A percentile compares a stretch with the other conserved stretches of the same genome.
Evolutionary conservation across 1,140 invertebrate genomes (phyloP).

Genomic region (Drosophila ogumai): DNA sequence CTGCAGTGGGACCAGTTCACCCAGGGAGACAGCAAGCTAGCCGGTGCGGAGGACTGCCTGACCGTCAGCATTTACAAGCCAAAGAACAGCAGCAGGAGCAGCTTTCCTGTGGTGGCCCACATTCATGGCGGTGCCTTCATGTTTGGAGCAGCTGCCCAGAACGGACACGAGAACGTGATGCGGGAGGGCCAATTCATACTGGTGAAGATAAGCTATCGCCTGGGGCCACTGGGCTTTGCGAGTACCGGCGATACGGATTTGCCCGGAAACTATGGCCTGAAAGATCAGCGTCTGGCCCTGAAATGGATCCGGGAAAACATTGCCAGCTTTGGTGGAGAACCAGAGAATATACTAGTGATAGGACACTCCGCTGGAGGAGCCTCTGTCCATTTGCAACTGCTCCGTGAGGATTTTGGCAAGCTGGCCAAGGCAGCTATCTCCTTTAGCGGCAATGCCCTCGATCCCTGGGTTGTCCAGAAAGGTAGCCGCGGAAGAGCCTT

Average conservation of each 20-base stretch:
- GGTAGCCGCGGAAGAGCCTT: slow-evolving; percentile 86
- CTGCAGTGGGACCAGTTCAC: slow-evolving; percentile 68
- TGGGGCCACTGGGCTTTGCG: slow-evolving; percentile 88
- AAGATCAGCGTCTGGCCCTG: slow-evolving; percentile 88
- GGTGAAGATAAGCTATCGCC: slow-evolving; percentile 88
- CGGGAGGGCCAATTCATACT: slow-evolving; percentile 86
- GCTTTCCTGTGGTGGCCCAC: slow-evolving; percentile 85
- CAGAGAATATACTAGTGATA: slow-evolving; percentile 86
- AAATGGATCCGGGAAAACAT: slow-evolving; percentile 88
- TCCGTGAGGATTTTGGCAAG: slow-evolving; percentile 85
- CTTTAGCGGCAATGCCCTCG: slow-evolving; percentile 69
- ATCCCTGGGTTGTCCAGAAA: slow-evolving; percentile 85
- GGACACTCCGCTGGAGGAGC: slow-evolving; percentile 87
- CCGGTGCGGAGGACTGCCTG: slow-evolving; percentile 83
- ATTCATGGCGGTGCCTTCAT: slow-evolving; percentile 86
- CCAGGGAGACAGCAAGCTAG: slow-evolving; percentile 32
- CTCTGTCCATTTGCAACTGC: slow-evolving; percentile 88
- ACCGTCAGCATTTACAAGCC: slow-evolving; percentile 83
- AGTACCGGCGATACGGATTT: slow-evolving; percentile 86
- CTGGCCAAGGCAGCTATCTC: slow-evolving; percentile 63
- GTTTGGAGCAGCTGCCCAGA: slow-evolving; percentile 84
- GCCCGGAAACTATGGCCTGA: slow-evolving; percentile 88
- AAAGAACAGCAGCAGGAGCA: slow-evolving; percentile 47
- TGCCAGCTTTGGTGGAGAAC: slow-evolving; percentile 87
- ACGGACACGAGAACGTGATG: slow-evolving; percentile 87